A percentile compares a stretch with the other conserved stretches of the same genome.
phyloP scores from a whole-genome alignment of 2,888 invertebrate genomes.

The Xestobium rufovillosum region DNA sequence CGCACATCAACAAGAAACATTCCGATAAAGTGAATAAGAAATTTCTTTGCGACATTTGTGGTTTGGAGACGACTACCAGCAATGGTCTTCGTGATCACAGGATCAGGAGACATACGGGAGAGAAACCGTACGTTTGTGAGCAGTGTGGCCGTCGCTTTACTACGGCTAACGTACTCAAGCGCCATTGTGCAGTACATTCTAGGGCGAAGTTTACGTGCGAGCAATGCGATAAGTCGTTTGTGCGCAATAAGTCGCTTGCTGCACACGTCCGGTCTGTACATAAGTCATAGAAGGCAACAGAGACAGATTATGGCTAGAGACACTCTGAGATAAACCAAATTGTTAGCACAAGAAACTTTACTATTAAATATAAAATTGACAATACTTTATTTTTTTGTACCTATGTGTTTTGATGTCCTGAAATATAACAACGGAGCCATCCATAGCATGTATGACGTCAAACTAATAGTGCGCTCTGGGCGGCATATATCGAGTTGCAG shows the following conservation, averaged over 20 bases:
- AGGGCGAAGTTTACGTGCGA: slow-evolving; percentile 32
- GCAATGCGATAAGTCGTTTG: slow-evolving; percentile 45
- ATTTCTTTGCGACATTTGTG: slow-evolving; percentile 43
- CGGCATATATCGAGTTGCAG: too few species aligned
- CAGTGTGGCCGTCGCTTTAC: slow-evolving; percentile 16
- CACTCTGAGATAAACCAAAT: too few species aligned
- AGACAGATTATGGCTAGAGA: too few species aligned
- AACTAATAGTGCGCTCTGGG: too few species aligned
- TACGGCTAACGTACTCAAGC: not conserved
- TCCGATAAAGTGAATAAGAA: slow-evolving; percentile 39
- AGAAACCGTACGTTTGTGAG: slow-evolving; percentile 43
- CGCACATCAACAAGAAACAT: slow-evolving; percentile 34
- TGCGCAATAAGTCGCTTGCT: slow-evolving; percentile 42
- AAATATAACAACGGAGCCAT: too few species aligned
- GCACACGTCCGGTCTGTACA: slow-evolving; percentile 37
- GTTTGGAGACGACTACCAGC: slow-evolving; percentile 42
- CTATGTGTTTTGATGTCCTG: too few species aligned
- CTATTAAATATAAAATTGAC: too few species aligned
- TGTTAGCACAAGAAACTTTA: too few species aligned
- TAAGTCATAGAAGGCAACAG: too few species aligned
- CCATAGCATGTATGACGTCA: too few species aligned
- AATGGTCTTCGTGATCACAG: slow-evolving; percentile 44
- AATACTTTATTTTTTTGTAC: too few species aligned
- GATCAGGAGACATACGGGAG: slow-evolving; percentile 45
- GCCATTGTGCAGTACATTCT: not conserved